These are phyloP conservation scores for Argynnis bischoffii DNA, from an alignment of 2,888 invertebrate species.

Conservation along the genomic window DNA sequence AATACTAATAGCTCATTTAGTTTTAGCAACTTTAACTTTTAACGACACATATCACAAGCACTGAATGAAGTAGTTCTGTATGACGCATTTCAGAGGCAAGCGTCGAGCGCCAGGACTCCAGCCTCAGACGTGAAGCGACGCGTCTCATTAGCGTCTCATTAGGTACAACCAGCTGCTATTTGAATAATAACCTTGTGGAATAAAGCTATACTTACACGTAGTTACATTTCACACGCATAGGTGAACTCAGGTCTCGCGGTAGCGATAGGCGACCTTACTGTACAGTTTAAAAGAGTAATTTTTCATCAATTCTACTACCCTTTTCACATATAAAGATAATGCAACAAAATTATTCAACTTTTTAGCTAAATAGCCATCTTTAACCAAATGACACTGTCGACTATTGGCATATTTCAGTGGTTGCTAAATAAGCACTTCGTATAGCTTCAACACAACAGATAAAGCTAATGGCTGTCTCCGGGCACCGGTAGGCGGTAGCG, in stretches of 20 bases:
- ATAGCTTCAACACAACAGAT: conserved; percentile 7
- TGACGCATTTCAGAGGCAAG: no score
- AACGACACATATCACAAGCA: not conserved
- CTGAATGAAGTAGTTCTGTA: not conserved
- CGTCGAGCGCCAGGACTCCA: not conserved
- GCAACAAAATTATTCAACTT: no score
- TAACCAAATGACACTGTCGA: no score
- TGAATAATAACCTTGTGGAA: conserved; percentile 9
- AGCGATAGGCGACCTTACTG: no score
- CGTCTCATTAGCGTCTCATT: conserved; percentile 14
- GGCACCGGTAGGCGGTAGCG: not conserved
- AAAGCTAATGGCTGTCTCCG: conserved; percentile 9
- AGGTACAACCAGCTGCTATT: conserved; percentile 1
- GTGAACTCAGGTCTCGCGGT: no score
- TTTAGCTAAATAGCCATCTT: no score
- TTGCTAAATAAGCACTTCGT: not conserved
- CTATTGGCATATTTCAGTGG: not conserved
- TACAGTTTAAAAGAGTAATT: no score
- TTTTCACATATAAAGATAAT: no score
- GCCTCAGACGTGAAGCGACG: not conserved
- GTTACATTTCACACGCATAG: not conserved
- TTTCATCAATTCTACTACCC: no score
- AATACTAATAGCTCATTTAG: no score
- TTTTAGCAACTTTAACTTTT: no score
- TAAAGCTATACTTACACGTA: not conserved